A percentile compares a stretch with the other conserved stretches of the same genome.
These are phyloP conservation scores for Polydrusus tereticollis DNA, from an alignment of 2,888 invertebrate genomes.

Conservation along the genomic window DNA sequence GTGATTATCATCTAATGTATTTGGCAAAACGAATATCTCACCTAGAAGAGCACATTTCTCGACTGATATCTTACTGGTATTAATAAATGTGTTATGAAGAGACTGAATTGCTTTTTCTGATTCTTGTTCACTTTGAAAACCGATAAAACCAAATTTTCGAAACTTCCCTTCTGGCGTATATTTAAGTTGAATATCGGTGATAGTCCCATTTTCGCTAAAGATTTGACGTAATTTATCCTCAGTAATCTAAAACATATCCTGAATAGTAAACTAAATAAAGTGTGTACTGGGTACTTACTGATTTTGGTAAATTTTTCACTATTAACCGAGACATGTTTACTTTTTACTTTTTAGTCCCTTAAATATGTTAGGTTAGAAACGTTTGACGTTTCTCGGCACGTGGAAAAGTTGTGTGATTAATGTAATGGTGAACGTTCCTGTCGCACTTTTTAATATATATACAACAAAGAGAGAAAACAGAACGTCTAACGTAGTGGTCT, in stretches of 20 bases:
- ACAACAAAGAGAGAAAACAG: too few relatives aligned
- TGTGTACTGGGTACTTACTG: constrained; percentile 71
- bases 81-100: constrained; percentile 88
- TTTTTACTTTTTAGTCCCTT: neutral
- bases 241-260: constrained; percentile 76
- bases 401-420: neutral
- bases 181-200: constrained; percentile 95
- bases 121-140: constrained; percentile 85
- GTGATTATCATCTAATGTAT: neutral
- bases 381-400: neutral
- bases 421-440: too few relatives aligned
- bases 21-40: constrained; percentile 27
- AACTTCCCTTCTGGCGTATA: constrained; percentile 93
- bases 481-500: too few relatives aligned
- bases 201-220: constrained; percentile 84
- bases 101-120: constrained; percentile 82
- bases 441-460: too few relatives aligned
- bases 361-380: neutral
- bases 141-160: constrained; percentile 93
- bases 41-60: constrained; percentile 80
- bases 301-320: constrained; percentile 90
- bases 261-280: constrained; percentile 10
- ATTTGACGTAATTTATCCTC: constrained; percentile 81
- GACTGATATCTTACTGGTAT: constrained; percentile 85
- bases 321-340: constrained; percentile 85